phyloP scores from a whole-genome alignment of 2,797 vertebrate genomes.

The Phataginus tetradactyla region DNA sequence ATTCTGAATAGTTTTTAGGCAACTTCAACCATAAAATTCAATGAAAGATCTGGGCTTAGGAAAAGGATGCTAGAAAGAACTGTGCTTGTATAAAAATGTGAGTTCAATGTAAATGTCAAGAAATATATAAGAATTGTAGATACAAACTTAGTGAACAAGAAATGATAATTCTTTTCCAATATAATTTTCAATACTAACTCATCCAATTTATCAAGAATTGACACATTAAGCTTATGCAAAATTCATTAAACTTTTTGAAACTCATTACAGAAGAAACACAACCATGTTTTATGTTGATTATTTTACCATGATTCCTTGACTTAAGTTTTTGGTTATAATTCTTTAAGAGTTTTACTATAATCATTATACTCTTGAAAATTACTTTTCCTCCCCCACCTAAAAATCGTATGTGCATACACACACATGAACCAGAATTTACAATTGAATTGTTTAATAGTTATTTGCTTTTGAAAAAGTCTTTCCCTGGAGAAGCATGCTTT shows the following conservation, averaged over 20 bases:
- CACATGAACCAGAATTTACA: not conserved
- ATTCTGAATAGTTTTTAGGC: not conserved
- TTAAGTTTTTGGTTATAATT: not conserved
- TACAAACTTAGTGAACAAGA: not conserved
- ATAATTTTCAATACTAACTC: not conserved
- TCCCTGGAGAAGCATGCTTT: not conserved
- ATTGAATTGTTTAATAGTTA: not conserved
- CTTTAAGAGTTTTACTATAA: not conserved
- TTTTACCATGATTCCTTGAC: not conserved
- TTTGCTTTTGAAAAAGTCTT: not conserved
- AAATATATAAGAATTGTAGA: not conserved
- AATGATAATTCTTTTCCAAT: not conserved
- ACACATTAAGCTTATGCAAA: not conserved
- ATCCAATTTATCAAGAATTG: not conserved
- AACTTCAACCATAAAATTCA: constrained; percentile 26
- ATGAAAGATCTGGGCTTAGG: not conserved
- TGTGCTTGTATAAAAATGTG: not conserved
- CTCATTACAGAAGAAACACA: not conserved
- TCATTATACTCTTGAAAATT: not conserved
- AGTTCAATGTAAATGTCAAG: not conserved
- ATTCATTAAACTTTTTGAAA: constrained; percentile 37
- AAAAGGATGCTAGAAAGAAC: constrained; percentile 8
- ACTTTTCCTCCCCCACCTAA: not conserved
- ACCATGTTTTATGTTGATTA: not conserved
- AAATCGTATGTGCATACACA: not conserved